phyloP scores from a whole-genome alignment of 2,113 vertebrate species.

The Salvator merianae region DNA sequence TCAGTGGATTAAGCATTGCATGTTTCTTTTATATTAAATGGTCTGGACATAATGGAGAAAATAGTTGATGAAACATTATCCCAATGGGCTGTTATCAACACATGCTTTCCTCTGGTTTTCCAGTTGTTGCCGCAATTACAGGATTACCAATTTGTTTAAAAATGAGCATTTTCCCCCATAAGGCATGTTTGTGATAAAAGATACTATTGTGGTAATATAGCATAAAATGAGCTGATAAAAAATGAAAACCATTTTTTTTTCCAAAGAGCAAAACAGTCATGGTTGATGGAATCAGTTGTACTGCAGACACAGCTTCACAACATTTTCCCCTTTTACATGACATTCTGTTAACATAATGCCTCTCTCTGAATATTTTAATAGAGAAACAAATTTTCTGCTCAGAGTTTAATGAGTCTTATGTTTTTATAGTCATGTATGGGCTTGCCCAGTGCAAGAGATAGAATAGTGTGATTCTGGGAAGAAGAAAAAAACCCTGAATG shows the following conservation, averaged over 20 bases:
- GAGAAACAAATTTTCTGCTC: slow-evolving; percentile 31
- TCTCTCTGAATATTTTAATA: slow-evolving; percentile 19
- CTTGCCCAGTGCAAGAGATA: background rate
- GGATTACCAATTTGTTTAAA: slow-evolving; percentile 42
- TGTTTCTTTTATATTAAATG: slow-evolving; percentile 30
- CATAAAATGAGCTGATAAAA: slow-evolving; percentile 26
- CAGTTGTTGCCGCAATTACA: slow-evolving; percentile 34
- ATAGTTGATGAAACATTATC: slow-evolving; percentile 31
- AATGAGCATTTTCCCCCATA: slow-evolving; percentile 12
- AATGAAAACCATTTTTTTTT: slow-evolving; percentile 15
- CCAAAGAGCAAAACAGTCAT: slow-evolving; percentile 14
- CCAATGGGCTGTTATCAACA: slow-evolving; percentile 34
- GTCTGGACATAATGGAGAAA: slow-evolving; percentile 29
- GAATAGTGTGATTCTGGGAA: background rate
- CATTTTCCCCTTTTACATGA: slow-evolving; percentile 33
- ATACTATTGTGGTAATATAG: slow-evolving; percentile 31
- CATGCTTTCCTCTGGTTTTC: slow-evolving; percentile 36
- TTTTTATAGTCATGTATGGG: background rate
- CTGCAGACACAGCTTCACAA: slow-evolving; percentile 8
- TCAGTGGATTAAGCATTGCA: slow-evolving; percentile 20
- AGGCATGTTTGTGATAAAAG: slow-evolving; percentile 26
- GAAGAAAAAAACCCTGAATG: background rate
- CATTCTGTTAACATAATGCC: slow-evolving; percentile 20
- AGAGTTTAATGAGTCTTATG: slow-evolving; percentile 9
- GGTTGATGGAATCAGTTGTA: slow-evolving; percentile 42